These are phyloP conservation scores for Pipra filicauda DNA, from an alignment of 2,113 vertebrate species.

Conservation along the genomic window DNA sequence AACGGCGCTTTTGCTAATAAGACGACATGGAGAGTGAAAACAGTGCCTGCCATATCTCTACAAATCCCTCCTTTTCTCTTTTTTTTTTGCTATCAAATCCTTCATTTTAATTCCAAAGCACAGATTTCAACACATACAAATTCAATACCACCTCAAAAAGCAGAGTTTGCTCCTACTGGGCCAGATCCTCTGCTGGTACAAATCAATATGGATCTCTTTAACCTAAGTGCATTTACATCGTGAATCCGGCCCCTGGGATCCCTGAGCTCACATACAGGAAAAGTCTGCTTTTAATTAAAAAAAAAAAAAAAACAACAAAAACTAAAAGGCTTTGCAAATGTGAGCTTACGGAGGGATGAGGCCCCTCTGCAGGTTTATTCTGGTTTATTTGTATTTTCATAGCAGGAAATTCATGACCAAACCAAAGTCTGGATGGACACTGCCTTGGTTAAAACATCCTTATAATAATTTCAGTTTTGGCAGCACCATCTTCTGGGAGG, in stretches of 20 bases:
- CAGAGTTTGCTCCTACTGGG: background rate
- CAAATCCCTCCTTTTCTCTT: background rate
- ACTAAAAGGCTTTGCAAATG: background rate
- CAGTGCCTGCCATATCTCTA: background rate
- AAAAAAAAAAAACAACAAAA: background rate
- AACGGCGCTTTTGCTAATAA: background rate
- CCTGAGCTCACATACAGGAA: slow-evolving; percentile 1
- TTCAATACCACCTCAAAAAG: background rate
- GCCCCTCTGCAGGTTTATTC: background rate
- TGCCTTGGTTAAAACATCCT: background rate
- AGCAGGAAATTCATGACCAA: background rate
- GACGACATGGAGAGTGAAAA: background rate
- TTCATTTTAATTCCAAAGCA: slow-evolving; percentile 21
- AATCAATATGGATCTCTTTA: slow-evolving; percentile 50
- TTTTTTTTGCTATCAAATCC: background rate
- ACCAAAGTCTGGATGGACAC: background rate
- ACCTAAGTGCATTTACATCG: slow-evolving; percentile 35
- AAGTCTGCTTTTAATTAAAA: slow-evolving; percentile 54
- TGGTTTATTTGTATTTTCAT: background rate
- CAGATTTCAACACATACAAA: background rate
- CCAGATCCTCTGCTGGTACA: slow-evolving; percentile 18
- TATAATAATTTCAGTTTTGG: background rate
- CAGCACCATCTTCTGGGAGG: background rate
- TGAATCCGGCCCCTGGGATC: slow-evolving; percentile 47
- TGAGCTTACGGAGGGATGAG: background rate